Base-by-base conservation (phyloP, 2,113 vertebrate species). In the Edolisoma coerulescens region DNA sequence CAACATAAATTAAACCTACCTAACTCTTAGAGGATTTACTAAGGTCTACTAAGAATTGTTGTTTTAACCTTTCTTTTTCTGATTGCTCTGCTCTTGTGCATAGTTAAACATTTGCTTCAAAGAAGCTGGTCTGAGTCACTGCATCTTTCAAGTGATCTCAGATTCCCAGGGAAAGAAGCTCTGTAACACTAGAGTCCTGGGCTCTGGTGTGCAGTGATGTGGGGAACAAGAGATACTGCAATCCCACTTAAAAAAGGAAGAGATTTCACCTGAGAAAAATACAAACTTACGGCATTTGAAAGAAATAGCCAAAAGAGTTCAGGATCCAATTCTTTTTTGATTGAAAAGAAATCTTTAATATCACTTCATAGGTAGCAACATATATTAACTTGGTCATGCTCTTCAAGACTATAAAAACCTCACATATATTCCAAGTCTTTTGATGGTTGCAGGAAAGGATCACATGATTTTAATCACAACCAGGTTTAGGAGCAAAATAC, bases 1-100 rank as follows among this genome's bases (percentile, higher is more conserved):
- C 3, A 2, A n/a, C 41, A 76, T 69, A 91, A 77, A 80, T 80
- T 85, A 91, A 93, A 73, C 17, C 30, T 70, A 37, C 20, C 15
- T 57, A 63, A 47, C 6, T 77, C 63, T 85, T 63, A 33, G 56
- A 60, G 30, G 47, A 65, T 75, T 70, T 70, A 59, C 52, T 60
- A 32, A 86, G 3, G 4, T 77, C 20, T 57, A 53, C n/a, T 73
- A 88, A 91, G 42, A 84, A 84, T 16, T 87, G 32, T 61, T 94
- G 28, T 49, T 93, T 90, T 77, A 94, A 86, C 39, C 53, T 85
- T 96, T 95, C 39, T 71, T 21, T 79, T 83, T 63, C 71, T 90
- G 42, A 91, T 69, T 91, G 13, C 11, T 93, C 37, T 86, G 35
- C 23, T 88, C 33, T 77, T n/a, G 15, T 63, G 39, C 2, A 7